phyloP scores from a whole-genome alignment of 1,140 invertebrate species.

The Heliconius hermathena region DNA sequence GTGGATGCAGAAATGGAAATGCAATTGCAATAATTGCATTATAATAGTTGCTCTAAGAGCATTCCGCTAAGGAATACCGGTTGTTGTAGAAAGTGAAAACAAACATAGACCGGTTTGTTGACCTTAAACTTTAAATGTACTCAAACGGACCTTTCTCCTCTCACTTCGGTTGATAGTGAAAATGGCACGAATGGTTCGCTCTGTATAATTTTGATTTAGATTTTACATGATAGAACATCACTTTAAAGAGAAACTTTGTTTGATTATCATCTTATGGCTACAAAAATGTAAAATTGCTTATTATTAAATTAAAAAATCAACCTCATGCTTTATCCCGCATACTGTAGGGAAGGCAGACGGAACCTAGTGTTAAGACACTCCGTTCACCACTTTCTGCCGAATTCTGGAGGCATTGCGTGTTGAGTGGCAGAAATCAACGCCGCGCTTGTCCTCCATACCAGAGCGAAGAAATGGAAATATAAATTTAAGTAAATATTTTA shows the following conservation, averaged over 20 bases:
- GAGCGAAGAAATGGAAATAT: too few relatives aligned
- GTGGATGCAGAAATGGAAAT: constrained; percentile 13
- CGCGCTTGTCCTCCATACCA: too few relatives aligned
- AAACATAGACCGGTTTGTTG: constrained; percentile 51
- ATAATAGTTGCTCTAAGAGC: constrained; percentile 3
- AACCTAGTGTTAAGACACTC: too few relatives aligned
- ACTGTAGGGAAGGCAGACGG: too few relatives aligned
- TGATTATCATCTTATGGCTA: background rate
- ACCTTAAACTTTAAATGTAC: constrained; percentile 64
- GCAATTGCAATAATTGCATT: constrained; percentile 28
- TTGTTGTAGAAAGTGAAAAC: constrained; percentile 57
- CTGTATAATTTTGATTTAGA: background rate
- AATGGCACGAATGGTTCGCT: constrained; percentile 1
- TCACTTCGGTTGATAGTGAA: constrained; percentile 33
- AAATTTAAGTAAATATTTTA: too few relatives aligned
- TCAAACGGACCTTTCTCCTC: constrained; percentile 59
- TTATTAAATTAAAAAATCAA: too few relatives aligned
- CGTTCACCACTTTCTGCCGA: too few relatives aligned
- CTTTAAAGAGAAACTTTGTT: background rate
- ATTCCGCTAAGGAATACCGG: background rate
- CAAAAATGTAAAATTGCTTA: background rate
- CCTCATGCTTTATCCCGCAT: too few relatives aligned
- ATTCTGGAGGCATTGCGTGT: too few relatives aligned
- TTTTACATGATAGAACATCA: background rate
- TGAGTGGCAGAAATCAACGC: too few relatives aligned